Percentiles rank a stretch among this genome's conserved stretches.
Conservation (phyloP, 2,113 vertebrate species). For the Gobiocypris rarus region DNA sequence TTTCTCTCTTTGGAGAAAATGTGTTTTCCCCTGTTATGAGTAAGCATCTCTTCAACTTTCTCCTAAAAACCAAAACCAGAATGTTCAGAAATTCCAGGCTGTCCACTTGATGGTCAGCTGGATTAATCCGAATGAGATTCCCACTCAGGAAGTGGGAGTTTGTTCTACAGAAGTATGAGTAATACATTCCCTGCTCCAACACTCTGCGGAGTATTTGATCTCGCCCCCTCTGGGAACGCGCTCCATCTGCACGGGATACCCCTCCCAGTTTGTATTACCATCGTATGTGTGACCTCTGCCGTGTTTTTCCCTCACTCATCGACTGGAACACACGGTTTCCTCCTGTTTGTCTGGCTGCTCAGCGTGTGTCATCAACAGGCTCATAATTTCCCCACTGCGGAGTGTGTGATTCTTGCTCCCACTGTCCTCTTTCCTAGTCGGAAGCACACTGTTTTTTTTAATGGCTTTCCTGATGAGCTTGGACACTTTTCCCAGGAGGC, state of each 20-base stretch:
- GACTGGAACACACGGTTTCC: neutral
- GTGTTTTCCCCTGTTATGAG: neutral
- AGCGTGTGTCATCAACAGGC: constrained; percentile 10
- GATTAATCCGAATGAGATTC: constrained; percentile 2
- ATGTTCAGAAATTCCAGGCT: constrained; percentile 27
- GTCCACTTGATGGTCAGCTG: constrained; percentile 41
- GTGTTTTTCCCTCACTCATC: constrained; percentile 22
- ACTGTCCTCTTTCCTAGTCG: neutral
- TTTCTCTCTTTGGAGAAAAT: neutral
- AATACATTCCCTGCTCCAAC: neutral
- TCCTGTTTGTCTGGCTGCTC: constrained; percentile 29
- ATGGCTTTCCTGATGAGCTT: constrained; percentile 51
- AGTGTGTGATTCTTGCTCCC: constrained; percentile 14
- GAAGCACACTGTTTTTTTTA: constrained; percentile 48
- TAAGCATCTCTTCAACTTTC: neutral
- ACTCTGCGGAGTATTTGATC: neutral
- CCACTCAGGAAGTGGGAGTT: constrained; percentile 29
- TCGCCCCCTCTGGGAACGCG: neutral
- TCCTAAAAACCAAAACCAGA: constrained; percentile 21
- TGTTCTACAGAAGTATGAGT: constrained; percentile 32
- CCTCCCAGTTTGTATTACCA: constrained; percentile 10
- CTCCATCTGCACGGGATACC: neutral
- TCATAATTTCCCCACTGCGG: constrained; percentile 12
- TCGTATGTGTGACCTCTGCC: neutral
- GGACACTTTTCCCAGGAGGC: constrained; percentile 44